phyloP scores from a whole-genome alignment of 2,888 invertebrate species.

The Seira sanloemensis region DNA sequence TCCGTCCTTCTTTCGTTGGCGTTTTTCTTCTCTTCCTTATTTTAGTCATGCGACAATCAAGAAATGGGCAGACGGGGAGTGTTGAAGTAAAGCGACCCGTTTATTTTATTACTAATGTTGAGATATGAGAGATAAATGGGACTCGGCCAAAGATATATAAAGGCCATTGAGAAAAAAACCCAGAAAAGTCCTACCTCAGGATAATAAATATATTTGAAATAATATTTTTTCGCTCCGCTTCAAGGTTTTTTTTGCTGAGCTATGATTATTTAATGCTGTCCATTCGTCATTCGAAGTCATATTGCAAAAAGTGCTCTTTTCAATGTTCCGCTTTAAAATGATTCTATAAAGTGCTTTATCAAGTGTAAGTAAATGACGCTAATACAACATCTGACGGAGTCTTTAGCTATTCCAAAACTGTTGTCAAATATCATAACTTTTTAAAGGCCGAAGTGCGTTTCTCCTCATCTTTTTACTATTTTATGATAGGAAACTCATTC shows the following conservation, averaged over 20 bases:
- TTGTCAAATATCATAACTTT: not conserved
- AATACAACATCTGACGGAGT: not conserved
- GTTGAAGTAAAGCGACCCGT: conserved; percentile 49
- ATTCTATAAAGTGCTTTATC: not conserved
- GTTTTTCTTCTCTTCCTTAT: conserved; percentile 3
- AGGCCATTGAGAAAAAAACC: conserved; percentile 39
- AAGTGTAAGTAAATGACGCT: not conserved
- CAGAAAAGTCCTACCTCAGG: conserved; percentile 29
- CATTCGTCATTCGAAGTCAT: not conserved
- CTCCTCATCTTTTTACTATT: too few species aligned
- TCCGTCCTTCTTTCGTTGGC: too few species aligned
- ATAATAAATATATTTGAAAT: too few species aligned
- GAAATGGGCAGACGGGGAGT: conserved; percentile 46
- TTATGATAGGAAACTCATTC: too few species aligned
- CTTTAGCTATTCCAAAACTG: not conserved
- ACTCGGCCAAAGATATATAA: conserved; percentile 39
- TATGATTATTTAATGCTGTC: conserved; percentile 42
- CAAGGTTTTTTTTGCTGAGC: conserved; percentile 45
- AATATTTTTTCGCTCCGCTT: conserved; percentile 20
- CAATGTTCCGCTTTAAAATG: not conserved
- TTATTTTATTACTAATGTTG: conserved; percentile 32
- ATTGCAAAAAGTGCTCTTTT: too few species aligned
- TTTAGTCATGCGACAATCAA: conserved; percentile 19
- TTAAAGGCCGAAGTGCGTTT: not conserved
- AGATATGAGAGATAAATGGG: conserved; percentile 55